phyloP scores from a whole-genome alignment of 2,113 vertebrate species.

The Dasypus novemcinctus region DNA sequence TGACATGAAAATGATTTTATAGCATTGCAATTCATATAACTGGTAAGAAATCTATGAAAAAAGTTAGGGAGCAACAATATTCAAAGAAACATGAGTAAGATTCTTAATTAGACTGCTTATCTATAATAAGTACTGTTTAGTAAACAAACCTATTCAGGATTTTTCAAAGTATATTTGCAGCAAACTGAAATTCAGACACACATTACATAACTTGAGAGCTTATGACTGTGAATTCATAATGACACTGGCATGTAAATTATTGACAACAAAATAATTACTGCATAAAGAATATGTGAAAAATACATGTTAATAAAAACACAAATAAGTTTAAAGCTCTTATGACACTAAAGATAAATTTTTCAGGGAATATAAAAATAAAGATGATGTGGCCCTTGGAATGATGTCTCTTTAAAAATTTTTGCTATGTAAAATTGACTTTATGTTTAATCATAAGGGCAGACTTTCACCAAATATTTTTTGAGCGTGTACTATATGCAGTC shows the following conservation, averaged over 20 bases:
- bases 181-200: neutral
- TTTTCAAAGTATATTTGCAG: neutral
- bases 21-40: neutral
- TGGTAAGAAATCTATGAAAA: neutral
- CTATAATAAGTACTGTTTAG: neutral
- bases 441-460: neutral
- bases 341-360: neutral
- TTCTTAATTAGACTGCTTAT: neutral
- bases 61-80: neutral
- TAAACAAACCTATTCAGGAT: neutral
- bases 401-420: neutral
- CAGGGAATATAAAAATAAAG: neutral
- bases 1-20: neutral
- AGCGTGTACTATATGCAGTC: neutral
- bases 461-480: neutral
- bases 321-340: neutral
- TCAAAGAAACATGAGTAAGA: neutral
- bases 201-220: neutral
- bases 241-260: neutral
- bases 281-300: neutral
- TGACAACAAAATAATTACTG: neutral
- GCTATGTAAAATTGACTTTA: neutral
- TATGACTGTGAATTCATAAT: neutral
- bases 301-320: neutral
- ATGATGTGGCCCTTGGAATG: neutral